Base-by-base conservation (phyloP, 2,113 vertebrate genomes). In the Uria lomvia region DNA sequence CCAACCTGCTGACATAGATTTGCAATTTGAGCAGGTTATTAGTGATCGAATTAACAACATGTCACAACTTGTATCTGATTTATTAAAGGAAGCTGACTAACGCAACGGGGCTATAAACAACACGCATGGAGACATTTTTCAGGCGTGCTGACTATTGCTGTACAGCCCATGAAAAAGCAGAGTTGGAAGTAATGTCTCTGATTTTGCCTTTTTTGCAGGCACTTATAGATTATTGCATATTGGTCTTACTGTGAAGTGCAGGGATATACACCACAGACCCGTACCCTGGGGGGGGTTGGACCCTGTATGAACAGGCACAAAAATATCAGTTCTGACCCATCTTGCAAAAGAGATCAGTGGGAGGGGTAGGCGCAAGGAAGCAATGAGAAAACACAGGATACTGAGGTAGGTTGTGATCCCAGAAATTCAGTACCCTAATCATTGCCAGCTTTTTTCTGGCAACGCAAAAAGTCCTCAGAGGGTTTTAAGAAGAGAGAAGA, bases 31-130 rank as follows among this genome's bases (percentile, higher is more conserved):
- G 96, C 95, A 97, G 90, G 92, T 98, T 98, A 98, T 98, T 98
- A 98, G 94, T 98, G 98, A 98, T 97, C 93, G 96, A 98, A 98
- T 98, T 98, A 98, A 95, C 96, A 98, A 96, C 98, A 89, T 98
- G 98, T 97, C 97, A 98, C 97, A 98, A 98, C 98, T 98, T 98
- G 98, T 97, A 98, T 97, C 95, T 96, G 97, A 97, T 97, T 98
- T 98, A 98, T 98, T 98, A 98, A 97, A 96, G 96, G 94, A 96
- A 97, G 90, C 89, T 53, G 73, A 96, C 75, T 87, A 96, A 97
- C 84, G 76, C 90, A 97, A 94, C 30, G 4, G 62, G 95, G 92
- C 80, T 43, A 71, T 97, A 96, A 97, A 94, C 89, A 97, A 88
- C 87, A 55, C 11, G 58, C 49, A 68, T 84, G 66, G 81, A 94